phyloP scores from a whole-genome alignment of 2,888 invertebrate species.

The Harpalus rubripes region DNA sequence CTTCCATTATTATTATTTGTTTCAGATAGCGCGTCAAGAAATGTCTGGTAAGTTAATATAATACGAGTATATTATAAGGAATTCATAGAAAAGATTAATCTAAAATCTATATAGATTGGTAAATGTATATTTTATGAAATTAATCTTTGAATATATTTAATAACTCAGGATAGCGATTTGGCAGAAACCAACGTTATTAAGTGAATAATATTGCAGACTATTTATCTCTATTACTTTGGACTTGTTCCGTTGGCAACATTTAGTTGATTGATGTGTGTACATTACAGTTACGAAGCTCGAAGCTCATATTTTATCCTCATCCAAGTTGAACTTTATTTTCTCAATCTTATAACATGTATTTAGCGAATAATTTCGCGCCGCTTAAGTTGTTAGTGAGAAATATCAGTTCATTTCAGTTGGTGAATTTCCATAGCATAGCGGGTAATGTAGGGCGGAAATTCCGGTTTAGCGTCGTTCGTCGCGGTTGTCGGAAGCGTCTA shows the following conservation, averaged over 20 bases:
- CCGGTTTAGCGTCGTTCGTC: constrained; percentile 29
- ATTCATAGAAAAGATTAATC: too few relatives aligned
- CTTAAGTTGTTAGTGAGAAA: neutral
- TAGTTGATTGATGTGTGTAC: constrained; percentile 43
- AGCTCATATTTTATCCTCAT: constrained; percentile 14
- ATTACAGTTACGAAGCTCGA: neutral
- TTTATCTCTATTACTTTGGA: constrained; percentile 27
- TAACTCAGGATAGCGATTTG: neutral
- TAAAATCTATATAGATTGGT: too few relatives aligned
- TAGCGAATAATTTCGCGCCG: neutral
- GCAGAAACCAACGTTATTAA: constrained; percentile 9
- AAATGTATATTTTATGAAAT: too few relatives aligned
- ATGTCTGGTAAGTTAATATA: too few relatives aligned
- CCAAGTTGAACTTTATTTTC: neutral
- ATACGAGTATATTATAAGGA: too few relatives aligned
- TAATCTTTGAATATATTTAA: neutral
- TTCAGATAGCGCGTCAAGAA: too few relatives aligned
- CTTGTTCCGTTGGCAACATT: constrained; percentile 17
- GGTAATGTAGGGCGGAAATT: constrained; percentile 39
- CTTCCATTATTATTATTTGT: too few relatives aligned
- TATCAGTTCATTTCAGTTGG: neutral
- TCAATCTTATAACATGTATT: neutral
- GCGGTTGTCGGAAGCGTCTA: constrained; percentile 32
- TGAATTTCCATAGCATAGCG: neutral
- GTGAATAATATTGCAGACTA: constrained; percentile 18